Base-by-base conservation (phyloP, 2,888 invertebrate species). In the Archaeoteleia sp. region DNA sequence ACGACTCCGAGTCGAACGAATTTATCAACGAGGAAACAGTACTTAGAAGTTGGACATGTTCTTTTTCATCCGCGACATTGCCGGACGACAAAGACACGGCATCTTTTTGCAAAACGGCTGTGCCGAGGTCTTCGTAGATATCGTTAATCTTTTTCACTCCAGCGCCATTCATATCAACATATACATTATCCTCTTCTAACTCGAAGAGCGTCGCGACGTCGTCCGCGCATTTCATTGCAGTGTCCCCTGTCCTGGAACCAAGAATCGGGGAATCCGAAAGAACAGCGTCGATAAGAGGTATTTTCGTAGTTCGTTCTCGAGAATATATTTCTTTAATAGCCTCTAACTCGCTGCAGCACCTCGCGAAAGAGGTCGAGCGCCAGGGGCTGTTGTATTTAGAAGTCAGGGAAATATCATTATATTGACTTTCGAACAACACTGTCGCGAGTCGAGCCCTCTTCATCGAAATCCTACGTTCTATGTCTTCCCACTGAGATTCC, bases 401-500 rank as follows among this genome's bases (percentile, higher is more conserved):
- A 5, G 34, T 46, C 0, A 70, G 25, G 0, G 61, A 51, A 9
- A 71, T 42, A 14, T 73, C 74, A 2, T 70, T 76, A 7, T 75
- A 71, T 17, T 81, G 77, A 9, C 70, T 78, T 0, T 72, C 66
- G 34, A 79, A 79, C 1, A 81, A 37, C 2, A 78, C 78, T 14
- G 72, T 78, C 1, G 78, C 71, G 2, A 79, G 66, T 27, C 71
- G 76, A 3, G 76, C 71, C 1, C 70, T 74, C 6, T 71, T 76
- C 27, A 78, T 62, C 5, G 77, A 58, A 1, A 67, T 71, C 7
- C 74, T 73, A 8, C 76, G 73, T 23, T 78, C 77, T 0, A 77
- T 32, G 15, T 82, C 82, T 13, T 80, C 80, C 87, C 88, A 88
- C 27, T 87, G 82, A 49, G 86, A 84, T 66, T 88, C 88, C 37